Conservation (phyloP, 2,888 invertebrate species). For the Folsomia candida region DNA sequence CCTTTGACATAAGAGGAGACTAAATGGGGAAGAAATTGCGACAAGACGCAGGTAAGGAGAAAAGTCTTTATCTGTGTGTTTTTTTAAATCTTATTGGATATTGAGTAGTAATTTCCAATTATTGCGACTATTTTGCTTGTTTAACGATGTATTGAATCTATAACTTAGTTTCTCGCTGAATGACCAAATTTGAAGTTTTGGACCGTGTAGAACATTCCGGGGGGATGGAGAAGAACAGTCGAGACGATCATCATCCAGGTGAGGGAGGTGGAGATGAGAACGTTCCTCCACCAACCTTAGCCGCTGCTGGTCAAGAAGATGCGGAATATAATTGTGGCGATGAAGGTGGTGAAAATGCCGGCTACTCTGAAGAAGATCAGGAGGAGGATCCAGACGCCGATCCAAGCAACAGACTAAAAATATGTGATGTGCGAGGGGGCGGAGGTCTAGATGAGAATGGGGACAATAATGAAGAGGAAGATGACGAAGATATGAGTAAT, state of each 20-base stretch:
- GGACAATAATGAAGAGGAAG: slow-evolving; percentile 6
- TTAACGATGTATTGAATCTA: not conserved
- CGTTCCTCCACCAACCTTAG: too few species aligned
- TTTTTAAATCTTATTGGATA: too few species aligned
- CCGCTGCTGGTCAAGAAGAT: too few species aligned
- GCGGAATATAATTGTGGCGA: not conserved
- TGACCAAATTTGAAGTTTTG: slow-evolving; percentile 16
- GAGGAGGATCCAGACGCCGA: not conserved
- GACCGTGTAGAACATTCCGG: too few species aligned
- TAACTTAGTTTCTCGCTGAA: too few species aligned
- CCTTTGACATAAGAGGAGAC: too few species aligned
- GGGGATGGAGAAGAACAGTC: slow-evolving; percentile 29
- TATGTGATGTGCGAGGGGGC: not conserved
- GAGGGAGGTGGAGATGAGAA: too few species aligned
- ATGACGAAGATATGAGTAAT: slow-evolving; percentile 1
- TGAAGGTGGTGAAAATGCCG: not conserved
- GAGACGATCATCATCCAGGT: slow-evolving; percentile 12
- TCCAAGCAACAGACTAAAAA: not conserved
- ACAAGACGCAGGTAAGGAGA: too few species aligned
- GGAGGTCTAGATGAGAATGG: not conserved
- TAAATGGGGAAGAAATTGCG: too few species aligned
- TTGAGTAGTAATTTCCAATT: too few species aligned
- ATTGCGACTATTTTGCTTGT: not conserved
- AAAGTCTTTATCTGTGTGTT: too few species aligned
- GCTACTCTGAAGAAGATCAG: not conserved